These are phyloP conservation scores for rabbit (Oryctolagus cuniculus) DNA, from an alignment of 2,113 vertebrate genomes.

Conservation along the genomic window mOryCun1.1 NC_091438.1:56686001-56686500, in stretches of 20 bases:
- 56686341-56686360: not conserved
- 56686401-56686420: not conserved
- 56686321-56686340: fast-evolving
- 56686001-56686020: not conserved
- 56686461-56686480: not conserved
- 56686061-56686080: conserved; percentile 96
- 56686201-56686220: conserved; percentile 44
- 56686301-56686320: not conserved
- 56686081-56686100: conserved; percentile 95
- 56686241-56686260: not conserved
- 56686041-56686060: conserved; percentile 89
- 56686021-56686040: not conserved
- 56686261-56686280: not conserved
- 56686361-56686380: not conserved
- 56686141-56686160: conserved; percentile 99
- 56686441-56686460: conserved; percentile 12
- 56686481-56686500: not conserved
- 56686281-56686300: not conserved
- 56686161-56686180: conserved; percentile 98
- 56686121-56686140: conserved; percentile 98
- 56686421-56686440: not conserved
- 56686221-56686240: not conserved
- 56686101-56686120: conserved; percentile 97
- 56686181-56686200: conserved; percentile 99
- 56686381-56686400: conserved; percentile 7